Conservation (phyloP, 2,888 invertebrate species). For the Tenodera sinensis region DNA sequence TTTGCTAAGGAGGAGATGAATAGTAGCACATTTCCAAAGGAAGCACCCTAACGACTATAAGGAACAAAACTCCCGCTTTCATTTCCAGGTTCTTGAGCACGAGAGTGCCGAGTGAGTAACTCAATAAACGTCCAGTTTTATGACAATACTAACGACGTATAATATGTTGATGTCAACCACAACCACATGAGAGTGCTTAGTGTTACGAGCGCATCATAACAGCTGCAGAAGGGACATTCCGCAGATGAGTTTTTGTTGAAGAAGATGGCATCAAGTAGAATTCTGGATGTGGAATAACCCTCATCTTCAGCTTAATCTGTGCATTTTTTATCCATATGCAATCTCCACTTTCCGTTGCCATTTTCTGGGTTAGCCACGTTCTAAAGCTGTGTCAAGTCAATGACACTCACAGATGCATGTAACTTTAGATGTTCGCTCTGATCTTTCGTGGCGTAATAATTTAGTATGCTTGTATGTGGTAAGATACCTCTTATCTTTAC, state of each 20-base stretch:
- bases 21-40: neutral
- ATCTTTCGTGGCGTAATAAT: too few relatives aligned
- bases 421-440: too few relatives aligned
- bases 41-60: neutral
- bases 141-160: neutral
- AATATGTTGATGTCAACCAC: neutral
- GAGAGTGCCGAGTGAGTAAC: neutral
- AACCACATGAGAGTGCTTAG: neutral
- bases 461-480: too few relatives aligned
- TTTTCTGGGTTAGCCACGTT: too few relatives aligned
- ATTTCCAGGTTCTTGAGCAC: neutral
- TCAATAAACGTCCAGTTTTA: neutral
- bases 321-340: too few relatives aligned
- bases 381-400: too few relatives aligned
- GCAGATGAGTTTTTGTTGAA: neutral
- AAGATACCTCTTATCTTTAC: too few relatives aligned
- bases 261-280: neutral
- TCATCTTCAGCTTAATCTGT: too few relatives aligned
- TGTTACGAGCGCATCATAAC: neutral
- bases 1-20: neutral
- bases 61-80: neutral
- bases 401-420: too few relatives aligned
- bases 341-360: too few relatives aligned
- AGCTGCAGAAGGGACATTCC: neutral
- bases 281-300: neutral